Evolutionary conservation across 2,888 invertebrate genomes (phyloP).

Genomic region (Invenusta paracnida): DNA sequence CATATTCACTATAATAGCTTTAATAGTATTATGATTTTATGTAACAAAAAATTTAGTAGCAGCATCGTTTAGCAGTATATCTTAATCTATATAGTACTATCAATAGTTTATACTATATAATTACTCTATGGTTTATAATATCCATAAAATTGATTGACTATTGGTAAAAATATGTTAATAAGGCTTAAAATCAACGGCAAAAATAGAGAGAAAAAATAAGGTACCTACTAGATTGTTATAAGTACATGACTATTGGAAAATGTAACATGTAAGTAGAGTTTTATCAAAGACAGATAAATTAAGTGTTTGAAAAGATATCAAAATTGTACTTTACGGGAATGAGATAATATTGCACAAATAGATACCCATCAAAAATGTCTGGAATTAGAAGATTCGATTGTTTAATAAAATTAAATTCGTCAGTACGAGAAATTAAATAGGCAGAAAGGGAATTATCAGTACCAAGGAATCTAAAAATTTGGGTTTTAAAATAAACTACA

Average conservation of each 20-base stretch:
- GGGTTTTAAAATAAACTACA: not conserved
- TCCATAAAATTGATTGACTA: too few relatives aligned
- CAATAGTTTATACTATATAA: too few relatives aligned
- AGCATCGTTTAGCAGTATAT: too few relatives aligned
- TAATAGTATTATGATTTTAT: too few relatives aligned
- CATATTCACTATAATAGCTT: too few relatives aligned
- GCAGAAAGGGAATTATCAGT: not conserved
- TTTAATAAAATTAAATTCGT: constrained; percentile 3
- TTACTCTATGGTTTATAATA: too few relatives aligned
- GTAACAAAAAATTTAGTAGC: too few relatives aligned
- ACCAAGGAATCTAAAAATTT: constrained; percentile 20
- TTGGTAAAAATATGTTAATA: too few relatives aligned
- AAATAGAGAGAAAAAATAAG: too few relatives aligned
- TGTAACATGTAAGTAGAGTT: not conserved
- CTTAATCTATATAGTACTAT: too few relatives aligned
- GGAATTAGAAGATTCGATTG: not conserved
- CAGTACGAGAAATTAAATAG: not conserved
- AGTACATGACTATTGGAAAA: not conserved
- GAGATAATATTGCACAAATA: not conserved
- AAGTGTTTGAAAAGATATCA: not conserved
- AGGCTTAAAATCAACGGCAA: too few relatives aligned
- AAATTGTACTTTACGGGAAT: not conserved
- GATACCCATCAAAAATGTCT: constrained; percentile 3
- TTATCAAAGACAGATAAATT: not conserved
- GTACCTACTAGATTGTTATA: too few relatives aligned